A percentile compares a stretch with the other conserved stretches of the same genome.
These are phyloP conservation scores for Carassius gibelio DNA, from an alignment of 2,113 vertebrate species.

Conservation along the genomic window DNA sequence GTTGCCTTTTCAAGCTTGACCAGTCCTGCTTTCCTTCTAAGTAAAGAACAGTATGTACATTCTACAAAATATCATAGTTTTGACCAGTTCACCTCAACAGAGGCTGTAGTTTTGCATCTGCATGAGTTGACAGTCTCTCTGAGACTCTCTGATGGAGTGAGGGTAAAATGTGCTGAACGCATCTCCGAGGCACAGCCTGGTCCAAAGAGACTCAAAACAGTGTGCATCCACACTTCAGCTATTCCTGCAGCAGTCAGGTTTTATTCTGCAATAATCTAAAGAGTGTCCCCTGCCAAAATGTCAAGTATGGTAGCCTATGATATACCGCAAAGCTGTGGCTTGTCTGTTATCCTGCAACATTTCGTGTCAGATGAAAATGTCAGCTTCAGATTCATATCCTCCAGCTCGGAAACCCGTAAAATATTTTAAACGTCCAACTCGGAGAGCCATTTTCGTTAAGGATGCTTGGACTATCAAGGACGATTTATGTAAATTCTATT, in stretches of 20 bases:
- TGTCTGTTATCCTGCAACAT: constrained; percentile 40
- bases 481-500: constrained; percentile 48
- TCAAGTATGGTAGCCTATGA: constrained; percentile 48
- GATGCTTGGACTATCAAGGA: constrained; percentile 27
- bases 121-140: background rate
- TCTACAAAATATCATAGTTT: background rate
- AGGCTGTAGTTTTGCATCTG: background rate
- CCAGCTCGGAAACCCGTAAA: background rate
- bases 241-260: constrained; percentile 41
- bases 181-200: constrained; percentile 28
- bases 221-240: constrained; percentile 6
- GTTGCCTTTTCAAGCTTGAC: too few species aligned
- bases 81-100: background rate
- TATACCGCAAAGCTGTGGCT: constrained; percentile 15
- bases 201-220: constrained; percentile 31
- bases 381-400: constrained; percentile 43
- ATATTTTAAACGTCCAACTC: constrained; percentile 12
- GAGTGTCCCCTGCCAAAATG: constrained; percentile 45
- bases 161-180: constrained; percentile 18
- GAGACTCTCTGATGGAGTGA: constrained; percentile 23
- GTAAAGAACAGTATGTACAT: background rate
- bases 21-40: background rate
- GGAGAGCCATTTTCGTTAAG: background rate
- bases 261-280: constrained; percentile 46
- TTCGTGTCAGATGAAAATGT: constrained; percentile 45